Percentiles rank a stretch among this genome's conserved stretches.
Evolutionary conservation across 2,888 invertebrate genomes (phyloP).

Genomic region (Apamea anceps): DNA sequence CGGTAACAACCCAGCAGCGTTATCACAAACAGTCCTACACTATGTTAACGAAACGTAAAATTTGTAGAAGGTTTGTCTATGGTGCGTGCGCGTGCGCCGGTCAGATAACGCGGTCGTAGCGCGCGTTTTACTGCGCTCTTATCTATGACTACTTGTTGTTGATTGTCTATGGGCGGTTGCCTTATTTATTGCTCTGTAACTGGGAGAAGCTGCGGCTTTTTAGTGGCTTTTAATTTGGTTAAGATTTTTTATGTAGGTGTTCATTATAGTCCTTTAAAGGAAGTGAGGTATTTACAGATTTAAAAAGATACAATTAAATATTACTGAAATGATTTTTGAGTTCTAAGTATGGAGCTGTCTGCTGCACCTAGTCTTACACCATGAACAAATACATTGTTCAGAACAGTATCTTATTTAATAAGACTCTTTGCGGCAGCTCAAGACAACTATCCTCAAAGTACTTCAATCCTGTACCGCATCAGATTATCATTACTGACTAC

Average conservation of each 20-base stretch:
- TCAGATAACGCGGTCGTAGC: constrained; percentile 61
- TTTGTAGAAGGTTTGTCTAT: constrained; percentile 63
- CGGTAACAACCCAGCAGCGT: constrained; percentile 29
- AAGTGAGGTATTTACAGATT: not conserved
- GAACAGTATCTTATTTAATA: not conserved
- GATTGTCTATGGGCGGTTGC: constrained; percentile 59
- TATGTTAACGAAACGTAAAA: constrained; percentile 63
- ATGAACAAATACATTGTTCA: not conserved
- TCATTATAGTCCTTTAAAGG: not conserved
- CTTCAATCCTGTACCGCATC: not conserved
- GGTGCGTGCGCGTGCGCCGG: constrained; percentile 60
- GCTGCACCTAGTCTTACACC: not conserved
- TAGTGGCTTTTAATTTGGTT: constrained; percentile 45
- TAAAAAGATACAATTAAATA: not conserved
- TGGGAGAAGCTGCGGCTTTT: constrained; percentile 38
- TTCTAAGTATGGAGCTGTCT: not conserved
- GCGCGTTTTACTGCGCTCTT: constrained; percentile 66
- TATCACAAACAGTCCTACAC: constrained; percentile 56
- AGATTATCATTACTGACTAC: not conserved
- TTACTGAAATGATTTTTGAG: not conserved
- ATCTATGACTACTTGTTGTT: constrained; percentile 71
- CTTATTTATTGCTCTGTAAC: constrained; percentile 60
- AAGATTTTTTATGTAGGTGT: not conserved
- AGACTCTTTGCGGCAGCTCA: not conserved
- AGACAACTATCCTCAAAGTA: not conserved